Percentiles rank a stretch among this genome's conserved stretches.
Evolutionary conservation across 2,113 vertebrate genomes (phyloP).

Genomic region (Urocynchramus pylzowi): DNA sequence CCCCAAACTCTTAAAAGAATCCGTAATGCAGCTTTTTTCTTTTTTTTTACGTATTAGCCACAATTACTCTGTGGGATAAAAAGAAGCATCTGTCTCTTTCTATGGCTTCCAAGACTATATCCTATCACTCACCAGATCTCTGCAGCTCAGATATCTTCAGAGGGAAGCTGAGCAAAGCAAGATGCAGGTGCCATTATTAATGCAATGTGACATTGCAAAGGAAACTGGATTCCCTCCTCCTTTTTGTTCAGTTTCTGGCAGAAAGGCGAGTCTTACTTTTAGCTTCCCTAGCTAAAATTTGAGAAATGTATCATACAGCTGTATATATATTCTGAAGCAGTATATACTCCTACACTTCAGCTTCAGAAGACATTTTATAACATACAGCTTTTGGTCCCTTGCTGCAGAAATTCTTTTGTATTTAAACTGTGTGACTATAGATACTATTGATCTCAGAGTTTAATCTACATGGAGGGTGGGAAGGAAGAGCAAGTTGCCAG

Average conservation of each 20-base stretch:
- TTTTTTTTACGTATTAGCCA: background rate
- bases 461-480: background rate
- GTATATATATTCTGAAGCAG: background rate
- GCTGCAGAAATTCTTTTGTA: background rate
- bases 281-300: background rate
- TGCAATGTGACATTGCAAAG: background rate
- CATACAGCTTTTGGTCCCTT: background rate
- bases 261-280: background rate
- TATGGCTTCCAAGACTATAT: background rate
- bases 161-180: background rate
- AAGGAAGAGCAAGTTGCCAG: background rate
- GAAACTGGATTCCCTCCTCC: background rate
- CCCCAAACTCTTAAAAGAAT: background rate
- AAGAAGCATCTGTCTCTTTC: background rate
- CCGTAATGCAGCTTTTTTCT: background rate
- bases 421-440: background rate
- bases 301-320: background rate
- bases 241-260: background rate
- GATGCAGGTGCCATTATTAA: background rate
- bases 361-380: background rate
- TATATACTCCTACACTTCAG: background rate
- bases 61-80: background rate
- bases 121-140: accelerated
- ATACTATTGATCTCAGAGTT: background rate
- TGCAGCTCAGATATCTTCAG: background rate